Evolutionary conservation across 2,113 vertebrate genomes (phyloP), one percentile per base, ranked within the genome.

Genomic region (Chamaea fasciata): DNA sequence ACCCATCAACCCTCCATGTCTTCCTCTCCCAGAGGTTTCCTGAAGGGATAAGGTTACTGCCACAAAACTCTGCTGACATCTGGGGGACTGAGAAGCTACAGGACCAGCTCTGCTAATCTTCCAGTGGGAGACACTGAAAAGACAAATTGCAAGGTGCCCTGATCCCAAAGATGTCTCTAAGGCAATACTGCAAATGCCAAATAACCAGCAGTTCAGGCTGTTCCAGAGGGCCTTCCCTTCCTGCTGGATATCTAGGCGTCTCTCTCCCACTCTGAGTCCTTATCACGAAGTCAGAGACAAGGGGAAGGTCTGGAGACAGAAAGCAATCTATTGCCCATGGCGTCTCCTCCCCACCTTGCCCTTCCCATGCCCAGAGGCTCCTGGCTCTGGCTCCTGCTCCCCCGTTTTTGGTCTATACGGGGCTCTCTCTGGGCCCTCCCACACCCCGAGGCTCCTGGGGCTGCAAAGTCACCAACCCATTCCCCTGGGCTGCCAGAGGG

Each of bases 381-480:
- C 44, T 65, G 42, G 35, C 31, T 71, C 30, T 42, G 67, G 26
- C 35, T 56, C 33, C 77, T 60, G 46, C 46, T 46, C 11, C 68
- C 62, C 53, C 1, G 1, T 75, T 75, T 89, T 46, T 0, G 2
- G 16, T 46, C n/a, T 33, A 6, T 15, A 15, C 0, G 1, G 44
- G 15, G 22, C 12, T 6, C 26, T 59, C 59, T 46, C 33, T 46
- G 44, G 53, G 39, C 28, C n/a, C 15, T 80, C 46, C n/a, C 28
- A 26, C n/a, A 30, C 7, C 28, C 28, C 0, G 3, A 17, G 53
- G 53, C 16, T 82, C 28, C 62, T 15, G 62, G 47, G 33, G n/a
- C 39, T 68, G 33, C 41, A 47, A 41, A 62, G 47, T 20, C 47
- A 41, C 55, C 55, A 47, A 47, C 24, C 24, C 47, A 4, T 46